Conservation (phyloP, 2,797 vertebrate species). For the Sebastes wilsoni region DNA sequence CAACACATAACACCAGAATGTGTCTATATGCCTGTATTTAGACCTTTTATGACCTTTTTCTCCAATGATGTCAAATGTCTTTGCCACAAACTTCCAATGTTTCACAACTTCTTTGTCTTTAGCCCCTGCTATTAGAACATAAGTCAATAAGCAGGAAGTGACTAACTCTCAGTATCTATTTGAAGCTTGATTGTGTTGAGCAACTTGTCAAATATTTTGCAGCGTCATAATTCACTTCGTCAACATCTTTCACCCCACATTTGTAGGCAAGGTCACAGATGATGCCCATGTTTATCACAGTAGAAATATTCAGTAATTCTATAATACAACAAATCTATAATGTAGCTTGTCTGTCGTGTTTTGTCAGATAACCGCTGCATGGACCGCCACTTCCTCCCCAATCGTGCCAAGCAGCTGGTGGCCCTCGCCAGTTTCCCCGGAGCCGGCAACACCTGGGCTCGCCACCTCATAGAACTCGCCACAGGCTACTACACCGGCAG, state of each 20-base stretch:
- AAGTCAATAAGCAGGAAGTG: background rate
- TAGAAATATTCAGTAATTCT: background rate
- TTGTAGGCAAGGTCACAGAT: background rate
- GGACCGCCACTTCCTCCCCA: constrained; percentile 92
- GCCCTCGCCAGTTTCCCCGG: constrained; percentile 97
- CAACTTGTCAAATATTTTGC: background rate
- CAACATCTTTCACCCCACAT: background rate
- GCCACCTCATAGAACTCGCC: constrained; percentile 95
- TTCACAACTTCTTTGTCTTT: constrained; percentile 5
- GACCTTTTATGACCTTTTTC: constrained; percentile 5
- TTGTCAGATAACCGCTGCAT: constrained; percentile 95
- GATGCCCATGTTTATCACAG: background rate
- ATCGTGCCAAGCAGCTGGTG: constrained; percentile 88
- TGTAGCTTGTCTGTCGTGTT: background rate
- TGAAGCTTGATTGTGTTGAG: background rate
- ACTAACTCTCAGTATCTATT: background rate
- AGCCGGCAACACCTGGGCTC: constrained; percentile 95
- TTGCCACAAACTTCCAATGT: constrained; percentile 3
- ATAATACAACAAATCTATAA: background rate
- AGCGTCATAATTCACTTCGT: background rate
- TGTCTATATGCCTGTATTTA: background rate
- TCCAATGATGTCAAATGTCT: background rate
- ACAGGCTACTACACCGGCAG: constrained; percentile 97
- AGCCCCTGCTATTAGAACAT: background rate
- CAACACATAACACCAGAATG: background rate